Conservation (phyloP, 2,797 vertebrate genomes). For the Netta rufina region DNA sequence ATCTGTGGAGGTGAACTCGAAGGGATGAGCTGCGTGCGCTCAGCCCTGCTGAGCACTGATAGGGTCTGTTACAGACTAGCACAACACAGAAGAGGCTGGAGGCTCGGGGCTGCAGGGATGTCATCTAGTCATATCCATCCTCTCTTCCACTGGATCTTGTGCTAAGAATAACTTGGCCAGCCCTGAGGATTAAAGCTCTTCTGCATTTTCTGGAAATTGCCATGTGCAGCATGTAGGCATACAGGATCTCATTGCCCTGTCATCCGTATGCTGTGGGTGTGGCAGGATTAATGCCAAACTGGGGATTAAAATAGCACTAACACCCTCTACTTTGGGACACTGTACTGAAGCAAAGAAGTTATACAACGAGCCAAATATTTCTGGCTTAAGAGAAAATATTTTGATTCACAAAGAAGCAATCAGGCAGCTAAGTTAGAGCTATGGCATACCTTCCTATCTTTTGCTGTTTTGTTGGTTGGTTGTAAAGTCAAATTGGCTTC, state of each 20-base stretch:
- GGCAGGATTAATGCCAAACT: neutral
- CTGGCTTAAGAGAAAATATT: neutral
- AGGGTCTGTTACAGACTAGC: neutral
- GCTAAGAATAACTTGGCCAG: neutral
- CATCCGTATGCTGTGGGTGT: fast-evolving
- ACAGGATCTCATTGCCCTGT: too few species aligned
- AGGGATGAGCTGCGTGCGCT: neutral
- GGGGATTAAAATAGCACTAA: neutral
- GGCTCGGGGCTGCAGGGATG: neutral
- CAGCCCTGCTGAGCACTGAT: fast-evolving
- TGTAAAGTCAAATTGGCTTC: neutral
- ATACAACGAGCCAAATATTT: neutral
- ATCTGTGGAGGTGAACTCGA: fast-evolving
- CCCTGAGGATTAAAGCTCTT: fast-evolving
- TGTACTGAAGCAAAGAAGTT: neutral
- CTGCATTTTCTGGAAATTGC: neutral
- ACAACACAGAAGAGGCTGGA: neutral
- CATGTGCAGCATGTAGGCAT: fast-evolving
- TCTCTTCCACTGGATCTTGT: neutral
- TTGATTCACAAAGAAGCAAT: neutral
- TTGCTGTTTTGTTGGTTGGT: neutral
- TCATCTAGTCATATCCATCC: neutral
- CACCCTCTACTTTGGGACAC: neutral
- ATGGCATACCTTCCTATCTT: neutral
- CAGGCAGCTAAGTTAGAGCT: neutral